Evolutionary conservation across 2,113 vertebrate species (phyloP).

Genomic region (Dendropsophus ebraccatus): DNA sequence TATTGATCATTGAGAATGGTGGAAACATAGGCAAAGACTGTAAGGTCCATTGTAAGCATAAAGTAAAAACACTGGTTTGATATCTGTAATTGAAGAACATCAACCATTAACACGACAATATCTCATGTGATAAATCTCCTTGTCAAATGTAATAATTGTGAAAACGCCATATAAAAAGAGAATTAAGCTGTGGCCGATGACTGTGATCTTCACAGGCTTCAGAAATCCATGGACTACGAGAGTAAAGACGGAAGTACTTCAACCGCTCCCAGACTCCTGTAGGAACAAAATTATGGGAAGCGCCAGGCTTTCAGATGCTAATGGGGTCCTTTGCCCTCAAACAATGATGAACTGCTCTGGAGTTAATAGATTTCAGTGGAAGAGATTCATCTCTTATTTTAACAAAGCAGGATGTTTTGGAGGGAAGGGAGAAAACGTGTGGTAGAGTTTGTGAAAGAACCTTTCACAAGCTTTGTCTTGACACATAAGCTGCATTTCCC

Average conservation of each 20-base stretch:
- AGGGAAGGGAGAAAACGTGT: slow-evolving; percentile 79
- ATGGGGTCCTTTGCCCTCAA: slow-evolving; percentile 85
- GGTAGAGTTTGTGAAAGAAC: slow-evolving; percentile 84
- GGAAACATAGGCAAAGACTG: background rate
- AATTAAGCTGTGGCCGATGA: slow-evolving; percentile 22
- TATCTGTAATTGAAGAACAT: background rate
- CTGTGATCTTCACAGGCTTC: background rate
- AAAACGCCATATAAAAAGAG: slow-evolving; percentile 16
- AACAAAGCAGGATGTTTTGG: slow-evolving; percentile 82
- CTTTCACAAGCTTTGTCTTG: slow-evolving; percentile 82
- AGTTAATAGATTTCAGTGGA: slow-evolving; percentile 96
- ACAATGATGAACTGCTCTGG: slow-evolving; percentile 97
- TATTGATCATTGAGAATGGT: background rate
- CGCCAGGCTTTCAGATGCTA: slow-evolving; percentile 92
- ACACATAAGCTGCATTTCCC: slow-evolving; percentile 82
- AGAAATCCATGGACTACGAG: slow-evolving; percentile 53
- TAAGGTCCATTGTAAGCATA: background rate
- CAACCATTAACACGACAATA: background rate
- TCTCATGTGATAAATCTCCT: background rate
- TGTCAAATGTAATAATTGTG: background rate
- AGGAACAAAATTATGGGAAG: slow-evolving; percentile 87
- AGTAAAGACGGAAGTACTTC: slow-evolving; percentile 86
- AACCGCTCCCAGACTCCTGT: slow-evolving; percentile 81
- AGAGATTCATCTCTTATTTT: slow-evolving; percentile 92
- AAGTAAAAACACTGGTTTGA: background rate